These are phyloP conservation scores for Andricus quercusramuli DNA, from an alignment of 2,888 invertebrate genomes.

Conservation along the genomic window DNA sequence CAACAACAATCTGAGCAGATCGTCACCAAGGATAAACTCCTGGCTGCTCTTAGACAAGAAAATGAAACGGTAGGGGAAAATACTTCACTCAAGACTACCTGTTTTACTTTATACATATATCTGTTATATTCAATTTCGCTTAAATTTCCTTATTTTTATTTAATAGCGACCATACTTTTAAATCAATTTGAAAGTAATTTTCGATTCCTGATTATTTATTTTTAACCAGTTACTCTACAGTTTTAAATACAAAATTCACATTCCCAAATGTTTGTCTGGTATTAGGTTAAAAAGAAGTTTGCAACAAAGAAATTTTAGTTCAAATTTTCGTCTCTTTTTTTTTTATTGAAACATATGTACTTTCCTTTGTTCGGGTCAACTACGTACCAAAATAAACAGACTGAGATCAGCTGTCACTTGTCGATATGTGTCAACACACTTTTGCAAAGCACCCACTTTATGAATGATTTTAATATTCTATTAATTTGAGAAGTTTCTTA, in stretches of 20 bases:
- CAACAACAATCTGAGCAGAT: constrained; percentile 94
- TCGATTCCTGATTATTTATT: not conserved
- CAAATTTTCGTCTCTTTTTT: not conserved
- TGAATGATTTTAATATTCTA: not conserved
- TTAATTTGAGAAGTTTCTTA: not conserved
- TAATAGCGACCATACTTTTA: not conserved
- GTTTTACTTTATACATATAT: constrained; percentile 1
- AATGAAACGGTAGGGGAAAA: constrained; percentile 86
- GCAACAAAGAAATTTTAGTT: not conserved
- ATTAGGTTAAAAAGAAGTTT: not conserved
- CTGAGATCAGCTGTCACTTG: not conserved
- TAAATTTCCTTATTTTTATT: not conserved
- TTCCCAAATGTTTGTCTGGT: not conserved
- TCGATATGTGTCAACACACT: not conserved
- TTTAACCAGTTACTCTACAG: not conserved
- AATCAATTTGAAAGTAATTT: not conserved
- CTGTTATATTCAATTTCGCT: not conserved
- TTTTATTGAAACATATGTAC: not conserved
- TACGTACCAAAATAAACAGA: not conserved
- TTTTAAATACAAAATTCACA: not conserved
- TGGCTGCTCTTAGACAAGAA: constrained; percentile 86
- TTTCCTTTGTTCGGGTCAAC: constrained; percentile 9
- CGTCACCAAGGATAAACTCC: constrained; percentile 88
- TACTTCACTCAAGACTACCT: not conserved
- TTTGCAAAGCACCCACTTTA: not conserved